Evolutionary conservation across 2,797 vertebrate genomes (phyloP).

Genomic region (Manis pentadactyla): DNA sequence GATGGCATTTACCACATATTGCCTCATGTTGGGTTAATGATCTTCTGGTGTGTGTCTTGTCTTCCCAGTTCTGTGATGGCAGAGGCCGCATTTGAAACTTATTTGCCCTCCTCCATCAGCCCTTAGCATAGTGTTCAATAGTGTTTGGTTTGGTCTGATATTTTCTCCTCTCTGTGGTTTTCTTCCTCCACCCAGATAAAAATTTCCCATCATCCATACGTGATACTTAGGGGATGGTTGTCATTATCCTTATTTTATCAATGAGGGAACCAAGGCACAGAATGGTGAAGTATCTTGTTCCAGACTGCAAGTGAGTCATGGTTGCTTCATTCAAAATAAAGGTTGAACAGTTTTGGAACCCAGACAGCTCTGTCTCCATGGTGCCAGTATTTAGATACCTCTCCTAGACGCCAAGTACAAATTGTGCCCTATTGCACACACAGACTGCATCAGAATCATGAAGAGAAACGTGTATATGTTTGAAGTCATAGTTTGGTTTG

Average conservation of each 20-base stretch:
- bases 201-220: background rate
- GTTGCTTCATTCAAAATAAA: conserved; percentile 55
- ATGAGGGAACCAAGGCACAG: conserved; percentile 28
- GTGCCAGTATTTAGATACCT: conserved; percentile 1
- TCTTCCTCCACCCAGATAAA: background rate
- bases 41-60: background rate
- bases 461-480: conserved; percentile 9
- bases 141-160: background rate
- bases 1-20: background rate
- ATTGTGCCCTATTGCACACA: background rate
- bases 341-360: conserved; percentile 48
- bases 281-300: conserved; percentile 16
- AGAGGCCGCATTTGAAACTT: conserved; percentile 34
- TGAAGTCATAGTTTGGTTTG: conserved; percentile 13
- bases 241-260: conserved; percentile 31
- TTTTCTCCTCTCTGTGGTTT: background rate
- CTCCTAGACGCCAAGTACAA: background rate
- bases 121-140: background rate
- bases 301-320: conserved; percentile 33
- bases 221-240: background rate
- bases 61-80: background rate
- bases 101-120: background rate
- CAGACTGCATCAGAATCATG: conserved; percentile 35
- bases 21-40: background rate
- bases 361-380: conserved; percentile 20